phyloP scores from a whole-genome alignment of 2,888 invertebrate genomes.

The Prostheceraeus crozeri region DNA sequence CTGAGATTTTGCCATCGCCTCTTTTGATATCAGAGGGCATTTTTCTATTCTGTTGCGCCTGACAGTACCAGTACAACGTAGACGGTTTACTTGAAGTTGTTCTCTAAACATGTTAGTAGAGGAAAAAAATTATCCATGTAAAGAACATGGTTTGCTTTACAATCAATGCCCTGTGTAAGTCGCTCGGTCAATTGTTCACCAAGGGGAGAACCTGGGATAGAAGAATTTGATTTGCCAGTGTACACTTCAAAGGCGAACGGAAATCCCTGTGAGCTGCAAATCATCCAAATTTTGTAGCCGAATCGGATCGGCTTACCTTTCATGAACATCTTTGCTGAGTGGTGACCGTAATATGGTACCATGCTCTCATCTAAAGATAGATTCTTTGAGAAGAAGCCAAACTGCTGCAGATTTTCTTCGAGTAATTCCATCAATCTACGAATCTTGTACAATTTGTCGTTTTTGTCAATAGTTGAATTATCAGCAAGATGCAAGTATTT shows the following conservation, averaged over 20 bases:
- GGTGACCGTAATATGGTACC: slow-evolving; percentile 50
- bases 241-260: slow-evolving; percentile 24
- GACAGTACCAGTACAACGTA: too few relatives aligned
- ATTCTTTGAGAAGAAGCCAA: slow-evolving; percentile 25
- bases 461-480: slow-evolving; percentile 33
- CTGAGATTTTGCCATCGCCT: too few relatives aligned
- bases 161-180: neutral
- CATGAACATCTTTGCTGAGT: slow-evolving; percentile 42
- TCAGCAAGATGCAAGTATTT: slow-evolving; percentile 39
- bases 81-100: too few relatives aligned
- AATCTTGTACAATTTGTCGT: slow-evolving; percentile 40
- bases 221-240: slow-evolving; percentile 17
- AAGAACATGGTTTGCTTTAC: slow-evolving; percentile 10
- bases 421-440: slow-evolving; percentile 35
- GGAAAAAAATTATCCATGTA: too few relatives aligned
- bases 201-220: neutral
- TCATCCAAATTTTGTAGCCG: slow-evolving; percentile 43
- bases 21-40: too few relatives aligned
- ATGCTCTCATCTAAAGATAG: slow-evolving; percentile 48
- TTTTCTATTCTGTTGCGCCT: too few relatives aligned
- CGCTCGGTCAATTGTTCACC: neutral
- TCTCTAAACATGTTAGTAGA: too few relatives aligned
- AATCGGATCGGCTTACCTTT: slow-evolving; percentile 43
- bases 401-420: slow-evolving; percentile 37
- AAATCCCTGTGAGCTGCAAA: slow-evolving; percentile 33